phyloP scores from a whole-genome alignment of 1,140 invertebrate genomes.

The Melanaphis sacchari region DNA sequence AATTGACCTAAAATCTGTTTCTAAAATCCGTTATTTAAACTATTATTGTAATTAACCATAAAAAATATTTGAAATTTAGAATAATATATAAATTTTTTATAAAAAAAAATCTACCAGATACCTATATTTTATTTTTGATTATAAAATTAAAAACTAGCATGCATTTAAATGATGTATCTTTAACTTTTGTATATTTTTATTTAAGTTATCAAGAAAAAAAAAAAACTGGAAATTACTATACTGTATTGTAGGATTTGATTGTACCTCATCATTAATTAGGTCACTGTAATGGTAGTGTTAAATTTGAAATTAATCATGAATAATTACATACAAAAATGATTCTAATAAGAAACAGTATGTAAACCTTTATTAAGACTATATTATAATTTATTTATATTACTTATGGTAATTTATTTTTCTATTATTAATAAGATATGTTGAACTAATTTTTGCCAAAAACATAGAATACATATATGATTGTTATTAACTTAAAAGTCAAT shows the following conservation, averaged over 20 bases:
- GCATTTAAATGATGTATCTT: neutral
- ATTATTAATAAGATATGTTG: no score
- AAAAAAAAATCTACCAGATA: neutral
- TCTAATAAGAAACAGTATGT: neutral
- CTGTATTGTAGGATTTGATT: no score
- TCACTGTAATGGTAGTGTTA: neutral
- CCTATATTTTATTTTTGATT: conserved; percentile 6
- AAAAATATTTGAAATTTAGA: conserved; percentile 22
- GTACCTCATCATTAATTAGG: neutral
- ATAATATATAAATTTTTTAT: conserved; percentile 24
- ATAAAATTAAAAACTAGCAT: neutral
- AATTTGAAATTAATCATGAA: neutral
- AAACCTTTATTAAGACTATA: neutral
- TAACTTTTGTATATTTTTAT: neutral
- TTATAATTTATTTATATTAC: neutral
- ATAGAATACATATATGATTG: no score
- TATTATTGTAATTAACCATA: conserved; percentile 49
- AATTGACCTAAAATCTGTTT: conserved; percentile 25
- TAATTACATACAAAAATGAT: neutral
- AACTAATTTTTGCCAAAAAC: no score
- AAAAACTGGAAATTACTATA: neutral
- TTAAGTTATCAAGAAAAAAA: neutral
- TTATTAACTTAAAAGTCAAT: no score
- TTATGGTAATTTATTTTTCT: no score
- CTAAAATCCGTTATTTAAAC: conserved; percentile 33